Evolutionary conservation across 2,888 invertebrate species (phyloP).

Genomic region (Nasonia oneida): DNA sequence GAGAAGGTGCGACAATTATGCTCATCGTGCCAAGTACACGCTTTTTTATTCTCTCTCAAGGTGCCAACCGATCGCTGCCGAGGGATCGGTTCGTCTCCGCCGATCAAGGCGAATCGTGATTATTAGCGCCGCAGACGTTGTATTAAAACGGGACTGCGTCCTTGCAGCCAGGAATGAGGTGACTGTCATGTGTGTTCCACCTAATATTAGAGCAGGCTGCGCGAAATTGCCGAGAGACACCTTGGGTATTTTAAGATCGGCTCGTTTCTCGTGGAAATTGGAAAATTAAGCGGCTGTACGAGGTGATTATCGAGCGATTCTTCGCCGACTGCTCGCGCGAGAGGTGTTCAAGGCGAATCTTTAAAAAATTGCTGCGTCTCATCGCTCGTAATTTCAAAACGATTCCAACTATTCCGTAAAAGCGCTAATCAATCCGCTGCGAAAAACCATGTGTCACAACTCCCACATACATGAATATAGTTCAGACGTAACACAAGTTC

Average conservation of each 20-base stretch:
- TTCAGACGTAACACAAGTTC: constrained; percentile 23
- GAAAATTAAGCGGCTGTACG: neutral
- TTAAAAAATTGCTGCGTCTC: neutral
- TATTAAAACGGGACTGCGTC: constrained; percentile 51
- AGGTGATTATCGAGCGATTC: neutral
- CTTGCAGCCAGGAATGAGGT: constrained; percentile 15
- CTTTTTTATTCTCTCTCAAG: constrained; percentile 46
- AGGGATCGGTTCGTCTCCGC: constrained; percentile 31
- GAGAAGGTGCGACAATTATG: constrained; percentile 55
- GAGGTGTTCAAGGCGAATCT: neutral
- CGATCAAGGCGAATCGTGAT: constrained; percentile 48
- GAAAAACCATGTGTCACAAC: constrained; percentile 1
- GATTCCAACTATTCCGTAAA: neutral
- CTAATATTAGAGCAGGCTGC: constrained; percentile 34
- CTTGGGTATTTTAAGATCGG: constrained; percentile 11
- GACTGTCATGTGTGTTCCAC: constrained; percentile 9
- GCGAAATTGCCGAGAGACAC: neutral
- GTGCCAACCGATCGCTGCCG: constrained; percentile 22
- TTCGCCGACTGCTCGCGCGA: neutral
- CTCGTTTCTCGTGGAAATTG: constrained; percentile 6
- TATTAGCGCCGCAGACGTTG: constrained; percentile 39
- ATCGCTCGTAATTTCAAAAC: neutral
- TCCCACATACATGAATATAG: constrained; percentile 46
- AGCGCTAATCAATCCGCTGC: neutral
- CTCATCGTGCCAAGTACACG: constrained; percentile 52